Percentiles rank a stretch among this genome's conserved stretches.
phyloP scores from a whole-genome alignment of 2,888 invertebrate genomes.

The Calameuta pallipes region DNA sequence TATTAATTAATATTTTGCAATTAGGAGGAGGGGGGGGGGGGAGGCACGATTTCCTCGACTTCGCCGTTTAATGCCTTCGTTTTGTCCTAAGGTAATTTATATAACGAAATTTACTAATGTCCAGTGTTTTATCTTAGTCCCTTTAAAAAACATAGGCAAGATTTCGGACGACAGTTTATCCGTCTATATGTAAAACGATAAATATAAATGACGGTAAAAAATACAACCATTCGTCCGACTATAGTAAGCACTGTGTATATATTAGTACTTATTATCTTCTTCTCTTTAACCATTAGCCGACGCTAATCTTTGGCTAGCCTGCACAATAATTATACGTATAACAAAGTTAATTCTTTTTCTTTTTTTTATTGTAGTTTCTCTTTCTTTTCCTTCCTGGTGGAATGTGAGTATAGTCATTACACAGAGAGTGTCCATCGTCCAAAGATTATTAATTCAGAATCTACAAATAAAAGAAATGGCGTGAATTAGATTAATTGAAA shows the following conservation, averaged over 20 bases:
- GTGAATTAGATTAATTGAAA: neutral
- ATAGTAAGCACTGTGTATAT: neutral
- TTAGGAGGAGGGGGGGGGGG: neutral
- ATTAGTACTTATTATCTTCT: neutral
- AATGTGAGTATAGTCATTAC: neutral
- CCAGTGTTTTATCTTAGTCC: neutral
- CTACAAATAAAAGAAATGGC: neutral
- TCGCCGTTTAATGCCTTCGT: neutral
- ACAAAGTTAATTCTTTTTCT: neutral
- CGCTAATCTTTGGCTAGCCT: neutral
- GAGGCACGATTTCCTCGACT: neutral
- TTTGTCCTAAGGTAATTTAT: neutral
- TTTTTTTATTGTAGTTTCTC: neutral
- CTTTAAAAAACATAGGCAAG: neutral
- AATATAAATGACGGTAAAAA: neutral
- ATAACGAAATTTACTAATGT: neutral
- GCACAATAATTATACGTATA: neutral
- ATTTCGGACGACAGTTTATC: neutral
- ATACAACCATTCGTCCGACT: neutral
- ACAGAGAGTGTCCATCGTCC: neutral
- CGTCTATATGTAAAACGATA: neutral
- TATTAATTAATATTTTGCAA: slow-evolving; percentile 15
- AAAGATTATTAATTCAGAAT: neutral
- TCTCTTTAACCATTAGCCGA: neutral
- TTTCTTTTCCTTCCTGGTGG: neutral